Conservation (phyloP, 2,797 vertebrate species). For the Ciconia nigra region DNA sequence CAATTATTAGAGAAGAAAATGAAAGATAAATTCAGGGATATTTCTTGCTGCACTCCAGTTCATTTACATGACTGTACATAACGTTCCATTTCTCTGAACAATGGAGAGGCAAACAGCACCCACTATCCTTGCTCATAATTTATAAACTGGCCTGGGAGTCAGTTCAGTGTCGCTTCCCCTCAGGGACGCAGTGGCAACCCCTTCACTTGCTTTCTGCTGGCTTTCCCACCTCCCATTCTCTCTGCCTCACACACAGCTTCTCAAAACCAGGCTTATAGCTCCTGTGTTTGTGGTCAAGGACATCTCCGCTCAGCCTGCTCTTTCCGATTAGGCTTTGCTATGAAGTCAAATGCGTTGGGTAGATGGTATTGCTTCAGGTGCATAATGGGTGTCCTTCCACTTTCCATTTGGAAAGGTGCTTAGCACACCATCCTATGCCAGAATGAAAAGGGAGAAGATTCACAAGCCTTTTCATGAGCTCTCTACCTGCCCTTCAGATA, state of each 20-base stretch:
- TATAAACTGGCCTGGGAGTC: background rate
- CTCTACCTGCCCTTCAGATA: background rate
- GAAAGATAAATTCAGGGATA: conserved; percentile 6
- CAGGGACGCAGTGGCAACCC: background rate
- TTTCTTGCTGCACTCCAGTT: background rate
- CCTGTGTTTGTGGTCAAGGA: background rate
- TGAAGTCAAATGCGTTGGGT: background rate
- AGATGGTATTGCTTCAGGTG: background rate
- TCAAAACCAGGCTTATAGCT: background rate
- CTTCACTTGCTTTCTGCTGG: background rate
- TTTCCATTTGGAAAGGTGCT: background rate
- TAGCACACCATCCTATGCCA: background rate
- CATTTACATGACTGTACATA: conserved; percentile 31
- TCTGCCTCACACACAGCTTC: background rate
- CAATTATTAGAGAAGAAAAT: conserved; percentile 3
- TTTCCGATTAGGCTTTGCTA: background rate
- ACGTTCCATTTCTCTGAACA: conserved; percentile 31
- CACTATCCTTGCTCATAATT: background rate
- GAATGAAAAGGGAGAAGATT: background rate
- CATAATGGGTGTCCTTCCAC: background rate
- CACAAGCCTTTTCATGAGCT: background rate
- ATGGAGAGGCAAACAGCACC: background rate
- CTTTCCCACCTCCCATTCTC: background rate
- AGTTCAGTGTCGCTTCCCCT: background rate
- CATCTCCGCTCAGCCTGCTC: background rate